A percentile compares a stretch with the other conserved stretches of the same genome.
Evolutionary conservation across 2,797 vertebrate species (phyloP).

Genomic region (Pipistrellus pygmaeus): DNA sequence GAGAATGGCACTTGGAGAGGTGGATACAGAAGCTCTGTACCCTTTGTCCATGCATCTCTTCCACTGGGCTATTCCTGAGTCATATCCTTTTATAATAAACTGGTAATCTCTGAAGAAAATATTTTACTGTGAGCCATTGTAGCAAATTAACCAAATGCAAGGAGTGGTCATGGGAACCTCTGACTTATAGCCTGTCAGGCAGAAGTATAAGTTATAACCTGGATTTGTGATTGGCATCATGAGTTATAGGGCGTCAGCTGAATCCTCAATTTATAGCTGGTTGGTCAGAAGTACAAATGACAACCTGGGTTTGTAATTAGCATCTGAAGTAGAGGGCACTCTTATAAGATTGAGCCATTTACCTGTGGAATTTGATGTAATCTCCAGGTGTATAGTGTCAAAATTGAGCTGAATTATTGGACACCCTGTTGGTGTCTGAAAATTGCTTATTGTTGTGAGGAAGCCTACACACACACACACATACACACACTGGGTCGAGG

Average conservation of each 20-base stretch:
- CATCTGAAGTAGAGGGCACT: neutral
- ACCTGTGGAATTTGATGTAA: neutral
- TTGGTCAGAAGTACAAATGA: neutral
- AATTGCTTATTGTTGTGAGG: neutral
- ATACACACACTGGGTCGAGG: neutral
- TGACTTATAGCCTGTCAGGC: neutral
- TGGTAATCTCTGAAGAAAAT: neutral
- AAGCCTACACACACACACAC: neutral
- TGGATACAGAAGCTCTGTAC: neutral
- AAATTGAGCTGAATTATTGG: neutral
- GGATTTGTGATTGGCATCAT: neutral
- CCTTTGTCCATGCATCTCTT: neutral
- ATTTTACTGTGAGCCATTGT: neutral
- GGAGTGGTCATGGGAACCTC: neutral
- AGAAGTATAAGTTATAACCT: neutral
- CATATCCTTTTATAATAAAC: neutral
- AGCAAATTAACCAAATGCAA: neutral
- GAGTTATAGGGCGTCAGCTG: neutral
- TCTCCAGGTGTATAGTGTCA: neutral
- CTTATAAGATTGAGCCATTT: neutral
- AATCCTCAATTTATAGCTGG: neutral
- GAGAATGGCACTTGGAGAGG: neutral
- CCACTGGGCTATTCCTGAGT: neutral
- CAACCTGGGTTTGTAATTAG: neutral
- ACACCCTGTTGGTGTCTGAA: neutral